Conservation (phyloP, 2,888 invertebrate species). For the Charanyca ferruginea region DNA sequence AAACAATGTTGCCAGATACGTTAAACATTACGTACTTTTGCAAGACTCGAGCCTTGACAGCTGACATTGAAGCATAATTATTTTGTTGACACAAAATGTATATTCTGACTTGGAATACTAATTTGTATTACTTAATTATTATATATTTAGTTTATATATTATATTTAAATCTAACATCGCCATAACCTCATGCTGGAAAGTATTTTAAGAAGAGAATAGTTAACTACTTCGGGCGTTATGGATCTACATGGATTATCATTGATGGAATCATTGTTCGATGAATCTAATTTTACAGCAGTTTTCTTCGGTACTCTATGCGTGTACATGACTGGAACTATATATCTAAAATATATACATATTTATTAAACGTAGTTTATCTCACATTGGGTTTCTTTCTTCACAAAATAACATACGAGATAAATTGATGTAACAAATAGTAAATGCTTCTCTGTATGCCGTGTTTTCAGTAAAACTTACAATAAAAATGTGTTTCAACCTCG, state of each 20-base stretch:
- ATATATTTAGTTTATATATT: slow-evolving; percentile 40
- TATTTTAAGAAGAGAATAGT: background rate
- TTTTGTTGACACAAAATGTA: slow-evolving; percentile 37
- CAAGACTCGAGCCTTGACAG: slow-evolving; percentile 28
- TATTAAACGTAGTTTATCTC: slow-evolving; percentile 26
- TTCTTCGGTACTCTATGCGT: slow-evolving; percentile 22
- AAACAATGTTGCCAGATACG: slow-evolving; percentile 21
- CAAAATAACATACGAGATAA: background rate
- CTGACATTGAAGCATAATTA: slow-evolving; percentile 34
- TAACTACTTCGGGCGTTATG: background rate
- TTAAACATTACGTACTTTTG: slow-evolving; percentile 8
- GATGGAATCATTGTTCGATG: slow-evolving; percentile 16
- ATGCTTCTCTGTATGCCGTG: background rate
- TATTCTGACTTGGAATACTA: slow-evolving; percentile 40
- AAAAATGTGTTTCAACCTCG: too few species aligned
- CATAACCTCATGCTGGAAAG: slow-evolving; percentile 4
- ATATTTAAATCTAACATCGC: slow-evolving; percentile 30
- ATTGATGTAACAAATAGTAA: background rate
- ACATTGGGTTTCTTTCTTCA: background rate
- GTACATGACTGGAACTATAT: slow-evolving; percentile 17
- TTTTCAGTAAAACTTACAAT: too few species aligned
- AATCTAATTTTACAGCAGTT: slow-evolving; percentile 17
- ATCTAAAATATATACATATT: slow-evolving; percentile 6
- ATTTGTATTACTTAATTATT: slow-evolving; percentile 42
- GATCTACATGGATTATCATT: slow-evolving; percentile 6